Evolutionary conservation across 2,113 vertebrate genomes (phyloP), one percentile per base, ranked within the genome.

Genomic region (Plectropomus leopardus): DNA sequence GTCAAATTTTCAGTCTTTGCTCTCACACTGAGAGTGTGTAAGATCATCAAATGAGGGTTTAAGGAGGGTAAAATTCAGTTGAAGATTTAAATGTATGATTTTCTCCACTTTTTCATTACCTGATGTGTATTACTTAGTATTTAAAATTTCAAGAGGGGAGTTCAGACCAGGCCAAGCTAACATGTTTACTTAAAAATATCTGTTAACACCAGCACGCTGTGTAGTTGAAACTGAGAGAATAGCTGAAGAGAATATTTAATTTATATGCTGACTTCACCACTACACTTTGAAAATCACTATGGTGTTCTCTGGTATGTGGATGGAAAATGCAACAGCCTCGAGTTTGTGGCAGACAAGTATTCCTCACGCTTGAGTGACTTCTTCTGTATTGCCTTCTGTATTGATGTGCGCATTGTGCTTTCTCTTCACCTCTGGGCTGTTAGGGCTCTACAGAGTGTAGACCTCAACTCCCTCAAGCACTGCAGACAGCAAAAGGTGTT

Each of bases 221-320:
- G 68, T 21, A 21, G 24, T 21, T 17, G 5, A 67, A 76, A 64
- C 75, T 57, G 30, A 63, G 57, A 61, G 80, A 83, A 77, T 45
- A 58, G 55, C 67, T 72, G 44, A 86, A 64, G 23, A 53, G 30
- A 73, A 77, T 81, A 68, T 77, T 78, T 76, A 47, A 81, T 86
- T 70, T 21, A 65, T 60, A 44, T 4, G 26, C 60, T 40, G 68
- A 72, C 80, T 84, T 64, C 40, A 61, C n/a, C 45, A 32, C 23
- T 5, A 1, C 28, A 61, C 68, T 75, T 67, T 74, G 53, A 75
- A 76, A 73, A 67, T 58, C 55, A 24, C 71, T 54, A 10, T 66
- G 57, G 16, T 65, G 63, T 54, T 77, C 23, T 42, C 53, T 54
- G 61, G 21, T 19, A 4, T 26, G 40, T 19, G 70, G 61, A 32